Evolutionary conservation across 2,888 invertebrate genomes (phyloP).

Genomic region (Ochlodes sylvanus): DNA sequence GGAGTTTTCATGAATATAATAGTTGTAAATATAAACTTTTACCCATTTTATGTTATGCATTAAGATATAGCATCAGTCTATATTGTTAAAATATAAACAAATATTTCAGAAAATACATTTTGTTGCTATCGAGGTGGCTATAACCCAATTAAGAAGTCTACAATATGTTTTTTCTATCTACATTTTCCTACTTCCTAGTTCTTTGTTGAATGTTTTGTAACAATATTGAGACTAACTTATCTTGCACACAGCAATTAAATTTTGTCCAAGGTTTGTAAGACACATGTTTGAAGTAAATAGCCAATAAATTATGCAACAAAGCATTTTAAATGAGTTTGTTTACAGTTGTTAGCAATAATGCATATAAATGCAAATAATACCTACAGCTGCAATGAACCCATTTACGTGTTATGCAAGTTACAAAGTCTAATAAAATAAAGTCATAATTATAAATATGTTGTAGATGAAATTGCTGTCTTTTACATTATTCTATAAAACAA

Average conservation of each 20-base stretch:
- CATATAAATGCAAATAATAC: slow-evolving; percentile 13
- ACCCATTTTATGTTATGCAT: too few relatives aligned
- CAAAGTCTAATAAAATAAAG: slow-evolving; percentile 16
- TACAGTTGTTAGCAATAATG: slow-evolving; percentile 4
- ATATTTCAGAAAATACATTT: too few relatives aligned
- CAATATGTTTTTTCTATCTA: slow-evolving; percentile 24
- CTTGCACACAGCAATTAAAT: background rate
- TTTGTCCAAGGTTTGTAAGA: background rate
- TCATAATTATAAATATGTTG: background rate
- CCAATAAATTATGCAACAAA: slow-evolving; percentile 29
- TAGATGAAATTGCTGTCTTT: background rate
- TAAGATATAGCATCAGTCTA: too few relatives aligned
- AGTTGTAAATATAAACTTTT: too few relatives aligned
- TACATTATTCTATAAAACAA: background rate
- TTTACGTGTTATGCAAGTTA: slow-evolving; percentile 27
- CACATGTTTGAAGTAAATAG: slow-evolving; percentile 5
- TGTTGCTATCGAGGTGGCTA: too few relatives aligned
- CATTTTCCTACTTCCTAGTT: slow-evolving; percentile 22
- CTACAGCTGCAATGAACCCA: slow-evolving; percentile 29
- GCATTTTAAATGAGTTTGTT: slow-evolving; percentile 23
- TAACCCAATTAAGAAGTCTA: background rate
- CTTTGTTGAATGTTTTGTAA: slow-evolving; percentile 4
- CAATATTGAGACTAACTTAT: background rate
- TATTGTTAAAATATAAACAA: too few relatives aligned
- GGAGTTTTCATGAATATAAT: too few relatives aligned